phyloP scores from a whole-genome alignment of 2,113 vertebrate species.

The Ictalurus furcatus region DNA sequence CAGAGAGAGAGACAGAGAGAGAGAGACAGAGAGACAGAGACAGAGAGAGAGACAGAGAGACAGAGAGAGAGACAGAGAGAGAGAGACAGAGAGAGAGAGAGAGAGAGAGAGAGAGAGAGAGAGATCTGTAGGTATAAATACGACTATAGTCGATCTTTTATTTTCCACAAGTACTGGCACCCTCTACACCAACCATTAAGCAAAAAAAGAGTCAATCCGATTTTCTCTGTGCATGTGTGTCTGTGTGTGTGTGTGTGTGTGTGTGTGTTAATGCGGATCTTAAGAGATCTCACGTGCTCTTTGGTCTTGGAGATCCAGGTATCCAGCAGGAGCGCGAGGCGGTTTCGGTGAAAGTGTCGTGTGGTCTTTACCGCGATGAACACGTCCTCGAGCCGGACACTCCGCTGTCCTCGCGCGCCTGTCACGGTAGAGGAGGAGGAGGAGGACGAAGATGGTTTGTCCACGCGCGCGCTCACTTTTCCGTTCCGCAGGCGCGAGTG shows the following conservation, averaged over 20 bases:
- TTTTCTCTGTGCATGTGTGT: not conserved
- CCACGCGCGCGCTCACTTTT: not conserved
- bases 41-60: not conserved
- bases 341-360: constrained; percentile 80
- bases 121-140: not conserved
- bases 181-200: not conserved
- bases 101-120: not conserved
- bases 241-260: not conserved
- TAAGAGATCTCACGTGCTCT: constrained; percentile 74
- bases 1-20: not conserved
- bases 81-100: not conserved
- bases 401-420: not conserved
- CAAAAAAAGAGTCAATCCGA: not conserved
- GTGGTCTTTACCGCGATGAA: constrained; percentile 91
- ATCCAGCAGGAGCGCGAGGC: constrained; percentile 83
- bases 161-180: not conserved
- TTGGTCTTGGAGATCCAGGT: constrained; percentile 88
- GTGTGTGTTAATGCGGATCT: not conserved
- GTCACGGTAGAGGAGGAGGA: not conserved
- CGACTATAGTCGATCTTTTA: not conserved
- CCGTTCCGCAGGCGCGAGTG: constrained; percentile 62
- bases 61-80: not conserved
- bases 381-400: constrained; percentile 71
- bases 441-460: not conserved
- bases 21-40: not conserved